Evolutionary conservation across 2,888 invertebrate species (phyloP).

Genomic region (Saturnia pavonia): DNA sequence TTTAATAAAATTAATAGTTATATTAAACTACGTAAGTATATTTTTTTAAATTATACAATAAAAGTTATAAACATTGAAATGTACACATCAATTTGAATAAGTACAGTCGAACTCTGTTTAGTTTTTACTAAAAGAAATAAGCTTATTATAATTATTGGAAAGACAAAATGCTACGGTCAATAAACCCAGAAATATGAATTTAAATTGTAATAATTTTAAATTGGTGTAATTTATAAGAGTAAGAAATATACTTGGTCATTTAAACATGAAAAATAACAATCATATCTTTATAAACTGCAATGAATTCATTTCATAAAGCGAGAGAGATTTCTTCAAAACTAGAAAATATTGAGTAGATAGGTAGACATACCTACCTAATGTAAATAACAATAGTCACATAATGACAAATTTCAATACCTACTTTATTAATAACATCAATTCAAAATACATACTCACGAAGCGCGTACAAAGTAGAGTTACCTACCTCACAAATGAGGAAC

Average conservation of each 20-base stretch:
- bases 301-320: not conserved
- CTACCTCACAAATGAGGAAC: constrained; percentile 39
- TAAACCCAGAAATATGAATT: no score
- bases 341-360: not conserved
- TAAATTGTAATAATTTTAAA: no score
- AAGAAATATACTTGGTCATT: not conserved
- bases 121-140: no score
- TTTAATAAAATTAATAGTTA: no score
- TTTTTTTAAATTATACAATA: no score
- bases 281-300: not conserved
- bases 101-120: no score
- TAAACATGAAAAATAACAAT: not conserved
- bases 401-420: not conserved
- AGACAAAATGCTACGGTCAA: no score
- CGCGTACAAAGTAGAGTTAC: constrained; percentile 22
- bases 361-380: not conserved
- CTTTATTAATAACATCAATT: not conserved
- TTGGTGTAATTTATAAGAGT: no score
- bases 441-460: not conserved
- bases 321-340: not conserved
- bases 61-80: no score
- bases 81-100: no score
- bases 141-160: no score
- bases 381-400: not conserved
- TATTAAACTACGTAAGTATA: no score